phyloP scores from a whole-genome alignment of 2,888 invertebrate species.

The Conchocele bisecta region DNA sequence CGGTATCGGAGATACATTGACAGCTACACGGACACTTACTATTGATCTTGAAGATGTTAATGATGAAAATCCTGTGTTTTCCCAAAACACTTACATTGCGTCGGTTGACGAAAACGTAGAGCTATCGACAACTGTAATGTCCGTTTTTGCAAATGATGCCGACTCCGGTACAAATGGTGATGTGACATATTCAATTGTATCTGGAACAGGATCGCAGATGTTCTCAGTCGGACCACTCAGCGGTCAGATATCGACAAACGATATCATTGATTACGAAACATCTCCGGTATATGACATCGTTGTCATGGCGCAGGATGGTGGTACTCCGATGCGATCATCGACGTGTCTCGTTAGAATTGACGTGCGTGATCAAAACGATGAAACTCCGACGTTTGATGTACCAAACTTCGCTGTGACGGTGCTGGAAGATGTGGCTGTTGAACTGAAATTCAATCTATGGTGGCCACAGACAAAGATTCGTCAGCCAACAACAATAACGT shows the following conservation, averaged over 20 bases:
- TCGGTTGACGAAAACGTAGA: conserved; percentile 62
- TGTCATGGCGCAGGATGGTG: conserved; percentile 68
- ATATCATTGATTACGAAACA: conserved; percentile 70
- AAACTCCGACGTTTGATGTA: conserved; percentile 62
- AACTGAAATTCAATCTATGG: conserved; percentile 59
- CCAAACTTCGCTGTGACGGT: conserved; percentile 56
- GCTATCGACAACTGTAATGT: conserved; percentile 32
- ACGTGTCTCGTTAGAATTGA: conserved; percentile 59
- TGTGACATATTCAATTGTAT: conserved; percentile 60
- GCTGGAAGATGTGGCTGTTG: conserved; percentile 59
- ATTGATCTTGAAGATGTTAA: conserved; percentile 64
- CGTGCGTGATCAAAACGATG: conserved; percentile 72
- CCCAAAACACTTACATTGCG: conserved; percentile 48
- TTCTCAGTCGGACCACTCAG: conserved; percentile 64
- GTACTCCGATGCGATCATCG: conserved; percentile 58
- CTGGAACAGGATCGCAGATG: conserved; percentile 61
- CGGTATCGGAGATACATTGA: conserved; percentile 19
- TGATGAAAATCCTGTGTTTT: conserved; percentile 66
- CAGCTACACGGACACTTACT: conserved; percentile 54
- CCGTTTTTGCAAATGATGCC: conserved; percentile 53
- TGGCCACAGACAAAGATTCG: conserved; percentile 69
- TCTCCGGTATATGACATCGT: conserved; percentile 59
- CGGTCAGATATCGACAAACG: conserved; percentile 65
- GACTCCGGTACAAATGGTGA: conserved; percentile 65
- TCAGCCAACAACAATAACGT: conserved; percentile 69